Evolutionary conservation across 2,888 invertebrate species (phyloP).

Genomic region (Bugula neritina): DNA sequence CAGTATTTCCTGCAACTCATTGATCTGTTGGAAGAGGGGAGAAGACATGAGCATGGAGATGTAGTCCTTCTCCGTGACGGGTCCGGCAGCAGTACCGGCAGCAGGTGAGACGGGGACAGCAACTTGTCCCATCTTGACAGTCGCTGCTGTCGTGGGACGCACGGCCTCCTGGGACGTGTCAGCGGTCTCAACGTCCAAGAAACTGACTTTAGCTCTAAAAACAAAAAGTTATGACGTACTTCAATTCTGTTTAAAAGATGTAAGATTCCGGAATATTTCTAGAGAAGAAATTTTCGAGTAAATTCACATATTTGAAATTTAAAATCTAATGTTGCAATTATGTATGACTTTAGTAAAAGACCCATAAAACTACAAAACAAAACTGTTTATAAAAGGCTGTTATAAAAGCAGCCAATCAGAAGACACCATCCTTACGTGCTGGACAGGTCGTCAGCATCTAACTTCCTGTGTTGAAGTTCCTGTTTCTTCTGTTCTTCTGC

Average conservation of each 20-base stretch:
- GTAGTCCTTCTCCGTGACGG: slow-evolving; percentile 43
- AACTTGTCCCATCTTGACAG: background rate
- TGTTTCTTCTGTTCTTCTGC: slow-evolving; percentile 35
- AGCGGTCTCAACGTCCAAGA: slow-evolving; percentile 11
- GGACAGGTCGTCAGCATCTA: slow-evolving; percentile 19
- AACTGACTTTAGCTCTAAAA: slow-evolving; percentile 7
- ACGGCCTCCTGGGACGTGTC: background rate
- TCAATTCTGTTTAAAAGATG: too few relatives aligned
- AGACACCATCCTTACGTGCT: slow-evolving; percentile 13
- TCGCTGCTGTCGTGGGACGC: slow-evolving; percentile 4
- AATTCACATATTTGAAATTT: too few relatives aligned
- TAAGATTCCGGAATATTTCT: too few relatives aligned
- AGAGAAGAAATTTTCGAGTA: too few relatives aligned
- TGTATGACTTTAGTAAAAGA: too few relatives aligned
- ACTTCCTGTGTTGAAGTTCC: slow-evolving; percentile 30
- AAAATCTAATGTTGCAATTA: too few relatives aligned
- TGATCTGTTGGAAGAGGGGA: slow-evolving; percentile 49
- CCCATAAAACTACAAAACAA: too few relatives aligned
- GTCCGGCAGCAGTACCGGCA: background rate
- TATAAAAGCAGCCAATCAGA: too few relatives aligned
- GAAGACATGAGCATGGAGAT: slow-evolving; percentile 48
- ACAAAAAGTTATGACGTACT: background rate
- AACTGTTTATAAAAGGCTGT: too few relatives aligned
- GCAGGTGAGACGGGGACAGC: background rate
- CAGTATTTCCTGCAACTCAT: slow-evolving; percentile 44